These are phyloP conservation scores for Ariopsis seemanni DNA, from an alignment of 2,113 vertebrate genomes.

Conservation along the genomic window DNA sequence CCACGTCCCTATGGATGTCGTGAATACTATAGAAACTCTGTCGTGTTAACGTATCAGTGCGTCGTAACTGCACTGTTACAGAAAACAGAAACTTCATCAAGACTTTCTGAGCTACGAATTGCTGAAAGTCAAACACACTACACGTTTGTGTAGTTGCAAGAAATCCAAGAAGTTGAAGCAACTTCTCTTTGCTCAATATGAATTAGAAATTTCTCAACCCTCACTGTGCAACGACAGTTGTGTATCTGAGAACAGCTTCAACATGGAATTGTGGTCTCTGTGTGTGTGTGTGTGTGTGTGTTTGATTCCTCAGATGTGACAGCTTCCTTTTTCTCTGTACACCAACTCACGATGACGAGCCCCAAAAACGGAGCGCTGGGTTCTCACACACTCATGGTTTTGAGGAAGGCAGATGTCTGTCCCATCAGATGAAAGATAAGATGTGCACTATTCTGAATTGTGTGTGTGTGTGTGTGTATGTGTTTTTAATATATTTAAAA, in stretches of 20 bases:
- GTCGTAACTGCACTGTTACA: not conserved
- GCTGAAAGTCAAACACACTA: not conserved
- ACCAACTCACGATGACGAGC: constrained; percentile 64
- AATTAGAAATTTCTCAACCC: constrained; percentile 51
- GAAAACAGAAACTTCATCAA: not conserved
- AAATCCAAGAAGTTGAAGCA: constrained; percentile 15
- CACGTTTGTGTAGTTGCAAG: not conserved
- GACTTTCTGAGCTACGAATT: not conserved
- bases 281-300: not conserved
- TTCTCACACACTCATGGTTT: constrained; percentile 22
- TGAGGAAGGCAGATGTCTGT: constrained; percentile 39
- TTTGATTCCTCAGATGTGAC: constrained; percentile 43
- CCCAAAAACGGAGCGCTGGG: constrained; percentile 45
- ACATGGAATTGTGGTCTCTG: constrained; percentile 47
- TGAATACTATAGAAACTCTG: not conserved
- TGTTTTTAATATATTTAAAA: not conserved
- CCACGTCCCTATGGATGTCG: not conserved
- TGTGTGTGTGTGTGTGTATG: too few relatives aligned
- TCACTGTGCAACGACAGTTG: constrained; percentile 39
- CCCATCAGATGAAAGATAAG: constrained; percentile 45
- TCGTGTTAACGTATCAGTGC: not conserved
- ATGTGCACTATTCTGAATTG: constrained; percentile 7
- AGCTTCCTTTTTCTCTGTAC: constrained; percentile 63
- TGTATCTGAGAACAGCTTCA: constrained; percentile 52
- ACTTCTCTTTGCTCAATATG: constrained; percentile 40